Evolutionary conservation across 2,797 vertebrate genomes (phyloP).

Genomic region (Megalops cyprinoides): DNA sequence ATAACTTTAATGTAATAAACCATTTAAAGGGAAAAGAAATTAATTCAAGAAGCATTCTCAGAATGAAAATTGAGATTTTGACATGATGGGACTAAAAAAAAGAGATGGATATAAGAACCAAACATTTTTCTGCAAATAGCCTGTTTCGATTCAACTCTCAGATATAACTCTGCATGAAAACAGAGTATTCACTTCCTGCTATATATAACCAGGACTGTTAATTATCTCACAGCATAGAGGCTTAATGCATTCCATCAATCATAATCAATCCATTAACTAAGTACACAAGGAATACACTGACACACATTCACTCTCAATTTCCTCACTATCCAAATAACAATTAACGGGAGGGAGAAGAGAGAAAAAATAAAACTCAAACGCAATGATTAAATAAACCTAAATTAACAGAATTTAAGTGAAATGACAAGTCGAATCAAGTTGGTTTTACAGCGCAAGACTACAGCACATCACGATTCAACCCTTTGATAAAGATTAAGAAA

Average conservation of each 20-base stretch:
- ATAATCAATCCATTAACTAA: slow-evolving; percentile 74
- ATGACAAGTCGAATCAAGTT: background rate
- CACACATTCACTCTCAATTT: slow-evolving; percentile 70
- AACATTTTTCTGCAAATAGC: background rate
- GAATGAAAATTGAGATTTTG: background rate
- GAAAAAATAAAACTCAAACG: slow-evolving; percentile 66
- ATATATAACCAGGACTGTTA: slow-evolving; percentile 69
- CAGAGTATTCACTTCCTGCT: slow-evolving; percentile 8
- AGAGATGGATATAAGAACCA: background rate
- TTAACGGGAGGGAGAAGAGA: slow-evolving; percentile 52
- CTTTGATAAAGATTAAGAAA: background rate
- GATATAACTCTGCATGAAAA: background rate
- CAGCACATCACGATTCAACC: background rate
- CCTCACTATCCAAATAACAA: slow-evolving; percentile 71
- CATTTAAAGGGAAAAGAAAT: too few relatives aligned
- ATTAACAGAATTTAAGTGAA: slow-evolving; percentile 63
- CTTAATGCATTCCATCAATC: slow-evolving; percentile 72
- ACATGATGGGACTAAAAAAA: background rate
- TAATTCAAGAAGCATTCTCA: too few relatives aligned
- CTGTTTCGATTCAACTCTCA: background rate
- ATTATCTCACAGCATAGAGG: slow-evolving; percentile 67
- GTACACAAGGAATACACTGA: slow-evolving; percentile 70
- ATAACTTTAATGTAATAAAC: too few relatives aligned
- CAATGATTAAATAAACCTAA: slow-evolving; percentile 62
- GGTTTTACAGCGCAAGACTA: background rate